Percentiles rank a stretch among this genome's conserved stretches.
phyloP scores from a whole-genome alignment of 2,888 invertebrate genomes.

The Phasia obesa region DNA sequence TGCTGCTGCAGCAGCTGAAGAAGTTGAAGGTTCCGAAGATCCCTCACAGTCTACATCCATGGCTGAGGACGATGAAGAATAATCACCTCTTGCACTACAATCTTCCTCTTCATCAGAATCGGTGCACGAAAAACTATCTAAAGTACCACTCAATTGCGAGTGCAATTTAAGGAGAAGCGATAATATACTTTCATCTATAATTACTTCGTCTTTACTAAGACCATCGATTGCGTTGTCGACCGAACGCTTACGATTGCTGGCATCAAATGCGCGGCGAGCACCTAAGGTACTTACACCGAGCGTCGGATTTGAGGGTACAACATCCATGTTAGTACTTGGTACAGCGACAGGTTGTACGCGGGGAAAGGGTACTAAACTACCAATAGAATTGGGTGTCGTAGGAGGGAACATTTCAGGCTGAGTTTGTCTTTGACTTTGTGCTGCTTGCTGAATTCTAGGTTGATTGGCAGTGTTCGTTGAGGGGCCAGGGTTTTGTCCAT shows the following conservation, averaged over 20 bases:
- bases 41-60: slow-evolving; percentile 81
- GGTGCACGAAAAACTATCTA: slow-evolving; percentile 90
- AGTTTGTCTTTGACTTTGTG: slow-evolving; percentile 70
- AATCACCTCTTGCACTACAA: slow-evolving; percentile 26
- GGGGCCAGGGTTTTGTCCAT: slow-evolving; percentile 74
- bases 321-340: slow-evolving; percentile 81
- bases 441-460: slow-evolving; percentile 29
- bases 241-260: slow-evolving; percentile 78
- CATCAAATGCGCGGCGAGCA: slow-evolving; percentile 76
- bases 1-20: slow-evolving; percentile 64
- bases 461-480: slow-evolving; percentile 55
- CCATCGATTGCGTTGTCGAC: slow-evolving; percentile 82
- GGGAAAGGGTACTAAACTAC: slow-evolving; percentile 82
- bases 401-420: slow-evolving; percentile 82
- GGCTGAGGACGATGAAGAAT: slow-evolving; percentile 60
- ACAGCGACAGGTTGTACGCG: slow-evolving; percentile 82
- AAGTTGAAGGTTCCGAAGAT: slow-evolving; percentile 76
- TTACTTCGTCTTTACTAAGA: slow-evolving; percentile 84
- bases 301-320: slow-evolving; percentile 83
- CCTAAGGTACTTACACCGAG: slow-evolving; percentile 72
- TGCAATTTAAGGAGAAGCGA: slow-evolving; percentile 94
- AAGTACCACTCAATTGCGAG: slow-evolving; percentile 91
- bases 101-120: slow-evolving; percentile 79
- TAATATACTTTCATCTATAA: slow-evolving; percentile 93
- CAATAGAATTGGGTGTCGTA: slow-evolving; percentile 75